Percentiles rank a stretch among this genome's conserved stretches.
phyloP scores from a whole-genome alignment of 2,797 vertebrate species.

The Acridotheres tristis region DNA sequence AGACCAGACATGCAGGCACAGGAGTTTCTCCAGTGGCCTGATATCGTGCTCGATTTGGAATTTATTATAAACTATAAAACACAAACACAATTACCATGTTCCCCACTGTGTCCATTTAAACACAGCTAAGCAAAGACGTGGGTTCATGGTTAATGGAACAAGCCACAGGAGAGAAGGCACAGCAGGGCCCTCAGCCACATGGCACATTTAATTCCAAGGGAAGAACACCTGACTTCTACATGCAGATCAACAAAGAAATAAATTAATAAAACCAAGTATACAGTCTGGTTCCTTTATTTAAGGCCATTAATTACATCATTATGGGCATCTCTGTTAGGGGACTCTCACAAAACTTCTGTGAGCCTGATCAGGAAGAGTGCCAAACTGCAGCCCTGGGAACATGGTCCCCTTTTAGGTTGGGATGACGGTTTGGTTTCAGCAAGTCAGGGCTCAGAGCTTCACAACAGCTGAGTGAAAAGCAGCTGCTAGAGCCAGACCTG shows the following conservation, averaged over 20 bases:
- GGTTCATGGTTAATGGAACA: background rate
- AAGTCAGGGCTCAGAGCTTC: background rate
- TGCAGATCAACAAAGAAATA: background rate
- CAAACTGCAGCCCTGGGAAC: background rate
- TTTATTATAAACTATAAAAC: background rate
- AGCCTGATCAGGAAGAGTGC: background rate
- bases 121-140: background rate
- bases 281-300: background rate
- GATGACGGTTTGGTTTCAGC: background rate
- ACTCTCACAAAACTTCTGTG: background rate
- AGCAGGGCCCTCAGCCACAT: background rate
- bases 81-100: background rate
- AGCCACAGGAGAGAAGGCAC: background rate
- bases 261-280: background rate
- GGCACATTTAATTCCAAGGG: background rate
- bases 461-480: background rate
- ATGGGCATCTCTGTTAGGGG: background rate
- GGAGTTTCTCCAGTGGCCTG: background rate
- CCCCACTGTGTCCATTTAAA: background rate
- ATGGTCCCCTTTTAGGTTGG: fast-evolving
- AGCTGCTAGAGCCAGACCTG: background rate
- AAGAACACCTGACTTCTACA: background rate
- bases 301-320: background rate
- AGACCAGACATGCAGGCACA: background rate
- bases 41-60: background rate